These are phyloP conservation scores for Aphis gossypii DNA, from an alignment of 1,140 invertebrate genomes.

Conservation along the genomic window DNA sequence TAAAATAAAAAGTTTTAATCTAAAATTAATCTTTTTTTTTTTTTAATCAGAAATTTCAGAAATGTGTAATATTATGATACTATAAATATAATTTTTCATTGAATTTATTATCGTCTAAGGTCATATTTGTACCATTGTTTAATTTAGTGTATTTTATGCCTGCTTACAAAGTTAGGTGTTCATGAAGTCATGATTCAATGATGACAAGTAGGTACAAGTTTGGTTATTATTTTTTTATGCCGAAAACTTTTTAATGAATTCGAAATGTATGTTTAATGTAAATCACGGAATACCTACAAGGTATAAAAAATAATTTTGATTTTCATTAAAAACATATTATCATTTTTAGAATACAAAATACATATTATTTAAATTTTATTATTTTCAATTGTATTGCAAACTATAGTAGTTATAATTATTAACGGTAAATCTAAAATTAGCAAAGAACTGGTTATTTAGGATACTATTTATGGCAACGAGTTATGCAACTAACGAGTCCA, in stretches of 20 bases:
- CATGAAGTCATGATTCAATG: not conserved
- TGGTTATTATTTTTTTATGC: not conserved
- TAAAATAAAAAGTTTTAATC: too few relatives aligned
- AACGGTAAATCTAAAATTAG: slow-evolving; percentile 12
- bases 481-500: not conserved
- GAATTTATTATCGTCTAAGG: slow-evolving; percentile 14
- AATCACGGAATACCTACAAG: not conserved
- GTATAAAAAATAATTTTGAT: not conserved
- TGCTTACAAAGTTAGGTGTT: not conserved
- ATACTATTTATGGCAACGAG: slow-evolving; percentile 31
- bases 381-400: not conserved
- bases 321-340: not conserved
- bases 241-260: not conserved
- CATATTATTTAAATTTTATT: not conserved
- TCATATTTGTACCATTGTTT: not conserved
- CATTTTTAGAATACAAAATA: not conserved
- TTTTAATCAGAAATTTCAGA: not conserved
- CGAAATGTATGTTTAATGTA: not conserved
- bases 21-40: not conserved
- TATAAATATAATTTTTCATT: not conserved
- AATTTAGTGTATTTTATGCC: not conserved
- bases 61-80: not conserved
- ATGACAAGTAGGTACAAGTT: not conserved
- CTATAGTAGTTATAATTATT: not conserved
- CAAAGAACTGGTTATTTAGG: slow-evolving; percentile 20